Percentiles rank a stretch among this genome's conserved stretches.
These are phyloP conservation scores for Drosophila melanosoma DNA, from an alignment of 2,888 invertebrate species.

Conservation along the genomic window DNA sequence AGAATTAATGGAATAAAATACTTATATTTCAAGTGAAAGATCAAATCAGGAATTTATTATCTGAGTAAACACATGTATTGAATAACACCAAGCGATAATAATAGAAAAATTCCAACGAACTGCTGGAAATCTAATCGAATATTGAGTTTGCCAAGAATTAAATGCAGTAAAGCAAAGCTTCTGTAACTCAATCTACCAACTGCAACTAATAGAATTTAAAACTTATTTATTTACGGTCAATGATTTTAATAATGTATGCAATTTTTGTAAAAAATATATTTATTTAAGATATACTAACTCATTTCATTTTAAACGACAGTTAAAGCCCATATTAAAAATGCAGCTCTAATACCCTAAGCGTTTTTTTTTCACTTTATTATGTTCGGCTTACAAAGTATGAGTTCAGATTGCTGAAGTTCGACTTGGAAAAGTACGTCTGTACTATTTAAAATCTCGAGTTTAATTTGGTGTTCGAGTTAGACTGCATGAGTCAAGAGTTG, in stretches of 20 bases:
- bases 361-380: background rate
- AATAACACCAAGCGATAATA: slow-evolving; percentile 4
- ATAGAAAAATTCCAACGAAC: background rate
- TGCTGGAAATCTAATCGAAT: background rate
- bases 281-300: background rate
- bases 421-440: background rate
- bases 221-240: background rate
- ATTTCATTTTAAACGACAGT: background rate
- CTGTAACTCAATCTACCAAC: background rate
- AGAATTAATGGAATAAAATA: background rate
- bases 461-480: background rate
- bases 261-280: background rate
- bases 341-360: background rate
- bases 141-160: background rate
- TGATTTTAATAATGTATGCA: background rate
- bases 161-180: background rate
- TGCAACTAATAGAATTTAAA: background rate
- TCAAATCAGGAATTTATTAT: background rate
- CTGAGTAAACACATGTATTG: slow-evolving; percentile 7
- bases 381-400: background rate
- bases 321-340: background rate
- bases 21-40: background rate
- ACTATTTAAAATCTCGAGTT: background rate
- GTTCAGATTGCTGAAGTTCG: background rate
- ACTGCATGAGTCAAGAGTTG: background rate